phyloP scores from a whole-genome alignment of 1,140 invertebrate genomes.

The Muscidifurax raptorellus region DNA sequence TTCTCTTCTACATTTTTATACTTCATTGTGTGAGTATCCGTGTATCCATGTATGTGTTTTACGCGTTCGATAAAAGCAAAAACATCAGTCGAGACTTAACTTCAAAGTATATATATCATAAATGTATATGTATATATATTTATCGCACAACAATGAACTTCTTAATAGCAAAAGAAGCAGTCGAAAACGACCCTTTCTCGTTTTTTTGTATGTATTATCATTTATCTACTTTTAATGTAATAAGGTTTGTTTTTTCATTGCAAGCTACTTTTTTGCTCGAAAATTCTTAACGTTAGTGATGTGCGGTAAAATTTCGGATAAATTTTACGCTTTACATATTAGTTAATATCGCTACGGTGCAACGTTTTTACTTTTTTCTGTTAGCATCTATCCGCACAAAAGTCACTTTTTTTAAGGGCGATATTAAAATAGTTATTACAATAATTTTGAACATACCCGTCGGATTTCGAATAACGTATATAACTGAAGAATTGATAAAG shows the following conservation, averaged over 20 bases:
- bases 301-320: conserved; percentile 38
- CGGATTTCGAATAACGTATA: too few relatives aligned
- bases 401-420: background rate
- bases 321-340: conserved; percentile 13
- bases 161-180: conserved; percentile 48
- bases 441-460: too few relatives aligned
- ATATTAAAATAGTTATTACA: background rate
- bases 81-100: conserved; percentile 43
- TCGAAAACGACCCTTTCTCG: conserved; percentile 18
- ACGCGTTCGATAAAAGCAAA: conserved; percentile 30
- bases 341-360: conserved; percentile 10
- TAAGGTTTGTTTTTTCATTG: conserved; percentile 22
- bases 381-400: background rate
- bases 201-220: conserved; percentile 27
- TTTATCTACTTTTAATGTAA: conserved; percentile 6
- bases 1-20: background rate
- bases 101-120: conserved; percentile 24
- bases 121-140: conserved; percentile 22
- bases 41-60: background rate
- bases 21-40: background rate
- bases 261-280: conserved; percentile 26
- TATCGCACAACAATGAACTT: conserved; percentile 32
- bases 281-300: conserved; percentile 37
- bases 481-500: too few relatives aligned
- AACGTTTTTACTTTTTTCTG: background rate